Base-by-base conservation (phyloP, 2,888 invertebrate genomes). In the Conomelus anceps region DNA sequence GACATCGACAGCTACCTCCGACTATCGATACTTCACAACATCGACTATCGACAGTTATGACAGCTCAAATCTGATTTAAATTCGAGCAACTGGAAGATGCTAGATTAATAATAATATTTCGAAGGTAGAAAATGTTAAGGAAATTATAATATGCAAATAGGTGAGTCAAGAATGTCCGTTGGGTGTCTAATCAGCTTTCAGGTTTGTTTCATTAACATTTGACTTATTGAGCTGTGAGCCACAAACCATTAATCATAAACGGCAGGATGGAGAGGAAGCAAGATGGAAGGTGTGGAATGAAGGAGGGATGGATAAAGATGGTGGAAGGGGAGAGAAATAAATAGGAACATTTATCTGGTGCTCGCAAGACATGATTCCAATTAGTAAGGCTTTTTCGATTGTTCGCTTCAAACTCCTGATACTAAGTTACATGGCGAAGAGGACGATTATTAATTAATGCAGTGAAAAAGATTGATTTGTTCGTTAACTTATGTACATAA, bases 161-260 rank as follows among this genome's bases (percentile, higher is more conserved):
- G 63, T n/a, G n/a, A 63, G 63, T 20, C 3, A 63, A 63, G 63
- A 63, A 63, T 63, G 63, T 63, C 34, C 17, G 34, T 13, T 63
- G 63, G 63, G n/a, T 63, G 63, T 7, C n/a, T 63, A 63, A 63
- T 63, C 63, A 63, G 63, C n/a, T n/a, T 7, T 63, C n/a, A n/a
- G 63, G 11, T 63, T n/a, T n/a, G 63, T 63, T 63, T 63, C 63
- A 63, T 63, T 63, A 63, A n/a, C 63, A 63, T 63, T 63, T 63
- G 86, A 86, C 86, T 86, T 86, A 86, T 86, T 86, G 24, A 86
- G 86, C 86, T 29, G 24, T 86, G 86, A 86, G 26, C 29, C 11
- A 17, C 1, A 3, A n/a, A 23, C 86, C 86, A 86, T 86, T 86
- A 86, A 86, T 86, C 86, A 86, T 26, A 86, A 86, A 24, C 24